Evolutionary conservation across 2,797 vertebrate species (phyloP), one percentile per base, ranked within the genome.

Genomic region (Cebuella pygmaea): DNA sequence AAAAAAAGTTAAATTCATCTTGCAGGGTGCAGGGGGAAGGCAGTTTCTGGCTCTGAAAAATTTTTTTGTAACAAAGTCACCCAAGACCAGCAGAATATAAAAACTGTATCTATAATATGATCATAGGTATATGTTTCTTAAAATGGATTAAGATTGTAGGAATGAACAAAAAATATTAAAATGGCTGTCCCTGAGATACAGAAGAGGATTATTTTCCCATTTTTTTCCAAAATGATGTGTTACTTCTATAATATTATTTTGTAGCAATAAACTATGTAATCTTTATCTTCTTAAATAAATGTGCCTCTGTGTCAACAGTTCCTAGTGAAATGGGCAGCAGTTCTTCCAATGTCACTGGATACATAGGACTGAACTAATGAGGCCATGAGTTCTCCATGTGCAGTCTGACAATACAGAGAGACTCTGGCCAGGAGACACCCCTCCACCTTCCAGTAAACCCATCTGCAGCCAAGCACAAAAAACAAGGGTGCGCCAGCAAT

Each of bases 31-130:
- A 67, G 33, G 9, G 44, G 4, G 22, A 30, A 91, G 50, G 84
- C 13, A 88, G 44, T 64, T 97, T 90, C 93, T 76, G 57, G 83
- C 67, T 95, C 83, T 22, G 2, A 94, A 92, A 94, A 17, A 30
- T 57, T 17, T 88, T 87, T 95, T 93, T 41, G 74, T 61, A 76
- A 95, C 26, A 87, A 96, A 95, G 64, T 80, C 33, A 64, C 55
- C 88, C 33, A 20, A 96, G 95, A 39, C 11, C n/a, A 95, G 22
- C 2, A 89, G 11, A 96, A 86, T 41, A 78, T 10, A 92, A 85
- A 82, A 94, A 61, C 64, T 39, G 5, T 57, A 86, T 81, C 91
- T 96, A 76, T 46, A 87, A 81, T 76, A 93, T 26, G 7, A 91
- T 12, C n/a, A 67, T 3, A 48, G 19, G 39, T 94, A 55, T 70